A percentile compares a stretch with the other conserved stretches of the same genome.
Conservation (phyloP, 1,140 invertebrate genomes). For the Thrips palmi region DNA sequence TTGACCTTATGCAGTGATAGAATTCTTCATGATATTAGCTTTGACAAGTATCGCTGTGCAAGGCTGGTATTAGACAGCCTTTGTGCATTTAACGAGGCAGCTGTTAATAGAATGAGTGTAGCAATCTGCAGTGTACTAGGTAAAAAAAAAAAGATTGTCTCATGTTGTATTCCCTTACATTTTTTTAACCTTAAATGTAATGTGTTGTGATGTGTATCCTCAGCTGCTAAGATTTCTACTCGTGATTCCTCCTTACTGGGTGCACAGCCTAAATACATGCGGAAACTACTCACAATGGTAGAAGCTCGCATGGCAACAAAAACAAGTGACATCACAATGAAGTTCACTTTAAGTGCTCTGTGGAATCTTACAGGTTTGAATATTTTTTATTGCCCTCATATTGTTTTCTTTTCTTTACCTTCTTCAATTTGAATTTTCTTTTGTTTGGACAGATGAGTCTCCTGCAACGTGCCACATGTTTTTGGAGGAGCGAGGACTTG, state of each 20-base stretch:
- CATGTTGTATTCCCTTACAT: constrained; percentile 6
- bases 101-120: constrained; percentile 65
- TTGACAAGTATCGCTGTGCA: constrained; percentile 55
- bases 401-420: constrained; percentile 3
- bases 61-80: constrained; percentile 58
- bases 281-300: constrained; percentile 50
- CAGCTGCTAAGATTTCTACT: constrained; percentile 53
- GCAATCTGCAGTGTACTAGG: constrained; percentile 60
- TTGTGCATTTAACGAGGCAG: constrained; percentile 48
- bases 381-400: constrained; percentile 8
- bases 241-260: constrained; percentile 53
- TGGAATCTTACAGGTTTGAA: constrained; percentile 59
- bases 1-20: constrained; percentile 60
- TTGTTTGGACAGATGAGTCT: constrained; percentile 36
- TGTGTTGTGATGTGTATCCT: constrained; percentile 5
- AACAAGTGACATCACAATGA: constrained; percentile 53
- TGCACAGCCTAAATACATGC: constrained; percentile 49
- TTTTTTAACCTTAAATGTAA: constrained; percentile 5
- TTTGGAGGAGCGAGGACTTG: constrained; percentile 46
- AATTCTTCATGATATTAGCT: constrained; percentile 55
- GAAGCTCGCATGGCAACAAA: constrained; percentile 36
- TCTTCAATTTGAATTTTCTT: constrained; percentile 4
- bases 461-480: constrained; percentile 55
- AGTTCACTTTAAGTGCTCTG: constrained; percentile 61
- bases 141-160: constrained; percentile 8